Evolutionary conservation across 2,797 vertebrate genomes (phyloP).

Genomic region (Sebastes hubbsi): DNA sequence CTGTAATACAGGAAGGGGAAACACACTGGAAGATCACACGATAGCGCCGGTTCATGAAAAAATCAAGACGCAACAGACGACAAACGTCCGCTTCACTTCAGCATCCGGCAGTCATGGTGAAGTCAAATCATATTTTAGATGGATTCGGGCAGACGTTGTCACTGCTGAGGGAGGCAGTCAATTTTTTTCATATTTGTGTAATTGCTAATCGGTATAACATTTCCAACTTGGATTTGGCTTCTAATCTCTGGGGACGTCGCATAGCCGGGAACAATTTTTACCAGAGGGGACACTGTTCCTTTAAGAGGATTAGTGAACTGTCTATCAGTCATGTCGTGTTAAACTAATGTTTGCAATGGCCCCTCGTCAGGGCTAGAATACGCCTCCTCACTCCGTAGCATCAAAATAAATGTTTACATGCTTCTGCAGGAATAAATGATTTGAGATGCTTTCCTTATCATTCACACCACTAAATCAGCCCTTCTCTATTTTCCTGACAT

Average conservation of each 20-base stretch:
- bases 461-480: slow-evolving; percentile 64
- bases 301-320: slow-evolving; percentile 85
- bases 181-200: slow-evolving; percentile 64
- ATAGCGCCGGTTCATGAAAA: slow-evolving; percentile 49
- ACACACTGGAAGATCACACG: slow-evolving; percentile 60
- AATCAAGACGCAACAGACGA: slow-evolving; percentile 31
- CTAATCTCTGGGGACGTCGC: slow-evolving; percentile 75
- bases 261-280: slow-evolving; percentile 73
- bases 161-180: slow-evolving; percentile 43
- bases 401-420: slow-evolving; percentile 76
- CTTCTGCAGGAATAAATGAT: slow-evolving; percentile 67
- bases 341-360: slow-evolving; percentile 77
- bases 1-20: slow-evolving; percentile 65
- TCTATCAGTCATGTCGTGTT: slow-evolving; percentile 81
- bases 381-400: slow-evolving; percentile 68
- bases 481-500: slow-evolving; percentile 58
- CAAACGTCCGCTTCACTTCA: slow-evolving; percentile 53
- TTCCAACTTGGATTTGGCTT: slow-evolving; percentile 73
- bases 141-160: slow-evolving; percentile 33
- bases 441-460: slow-evolving; percentile 75
- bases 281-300: slow-evolving; percentile 83
- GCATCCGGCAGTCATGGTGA: slow-evolving; percentile 28
- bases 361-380: slow-evolving; percentile 67
- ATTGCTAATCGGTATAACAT: slow-evolving; percentile 79
- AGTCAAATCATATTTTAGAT: slow-evolving; percentile 55